These are phyloP conservation scores for Leptinotarsa haldemani DNA, from an alignment of 2,888 invertebrate genomes.

Conservation along the genomic window DNA sequence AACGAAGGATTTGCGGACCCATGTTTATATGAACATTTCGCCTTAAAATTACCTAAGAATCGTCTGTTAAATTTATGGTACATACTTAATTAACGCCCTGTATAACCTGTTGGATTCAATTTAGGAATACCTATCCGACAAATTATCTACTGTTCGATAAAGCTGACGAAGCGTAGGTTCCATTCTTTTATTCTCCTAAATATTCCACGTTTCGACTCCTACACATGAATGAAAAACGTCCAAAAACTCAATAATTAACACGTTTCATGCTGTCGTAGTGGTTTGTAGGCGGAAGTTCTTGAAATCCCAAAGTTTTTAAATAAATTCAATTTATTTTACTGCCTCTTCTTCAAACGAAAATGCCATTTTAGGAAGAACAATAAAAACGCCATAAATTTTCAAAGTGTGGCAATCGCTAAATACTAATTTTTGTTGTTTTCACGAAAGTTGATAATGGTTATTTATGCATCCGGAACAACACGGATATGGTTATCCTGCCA, in stretches of 20 bases:
- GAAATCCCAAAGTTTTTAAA: neutral
- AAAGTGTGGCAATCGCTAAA: neutral
- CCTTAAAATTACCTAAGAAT: too few relatives aligned
- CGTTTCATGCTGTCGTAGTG: neutral
- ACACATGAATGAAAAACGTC: slow-evolving; percentile 7
- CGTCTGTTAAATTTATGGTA: too few relatives aligned
- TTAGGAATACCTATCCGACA: neutral
- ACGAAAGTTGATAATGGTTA: neutral
- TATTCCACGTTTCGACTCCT: slow-evolving; percentile 7
- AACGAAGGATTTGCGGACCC: too few relatives aligned
- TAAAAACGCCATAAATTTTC: neutral
- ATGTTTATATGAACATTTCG: too few relatives aligned
- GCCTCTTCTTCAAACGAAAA: slow-evolving; percentile 1
- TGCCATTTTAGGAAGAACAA: neutral
- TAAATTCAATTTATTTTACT: neutral
- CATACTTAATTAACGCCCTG: too few relatives aligned
- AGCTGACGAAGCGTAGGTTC: neutral
- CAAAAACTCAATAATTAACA: slow-evolving; percentile 1
- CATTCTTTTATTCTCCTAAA: neutral
- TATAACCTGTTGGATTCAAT: neutral
- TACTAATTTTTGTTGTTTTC: neutral
- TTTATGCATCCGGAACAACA: neutral
- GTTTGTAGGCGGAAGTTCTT: neutral
- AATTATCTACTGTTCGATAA: neutral
- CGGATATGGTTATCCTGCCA: too few relatives aligned